Base-by-base conservation (phyloP, 2,888 invertebrate genomes). In the Xestia c-nigrum region DNA sequence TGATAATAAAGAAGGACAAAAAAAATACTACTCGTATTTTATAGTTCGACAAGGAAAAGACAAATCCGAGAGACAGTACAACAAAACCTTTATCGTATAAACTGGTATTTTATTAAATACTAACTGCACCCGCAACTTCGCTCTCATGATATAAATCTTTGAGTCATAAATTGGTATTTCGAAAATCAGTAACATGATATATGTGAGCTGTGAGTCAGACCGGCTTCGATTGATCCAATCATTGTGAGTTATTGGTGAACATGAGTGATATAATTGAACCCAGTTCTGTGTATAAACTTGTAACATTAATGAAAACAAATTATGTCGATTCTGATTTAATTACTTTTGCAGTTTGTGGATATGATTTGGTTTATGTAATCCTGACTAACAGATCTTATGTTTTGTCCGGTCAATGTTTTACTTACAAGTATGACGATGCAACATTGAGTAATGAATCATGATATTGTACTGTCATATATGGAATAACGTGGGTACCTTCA, bases 161-260 rank as follows among this genome's bases (percentile, higher is more conserved):
- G n/a, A 16, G 64, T n/a, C 43, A 43, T 64, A 64, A 52, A 52
- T 50, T 74, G 76, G 75, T 80, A 63, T 75, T 74, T 65, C 68
- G 83, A 76, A 84, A 83, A 85, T 85, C 69, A 70, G 76, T 78
- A 76, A 73, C 84, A 70, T 83, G 74, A 79, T 69, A 64, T 74
- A 76, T 80, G 65, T 76, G 69, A 66, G 73, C 63, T 63, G 68
- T 47, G 71, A 74, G 40, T 72, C 73, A 68, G 76, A 65, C 64
- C 55, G 71, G 76, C 57, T 63, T 38, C 16, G 71, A 80, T 80
- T 84, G 79, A 85, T 85, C 52, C 67, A 31, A 71, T 57, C 50
- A 40, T 66, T 52, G 38, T 61, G 52, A 63, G 64, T 76, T 76
- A 74, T 71, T 70, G 68, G 72, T 43, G 55, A 40, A 69, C 70